phyloP scores from a whole-genome alignment of 1,140 invertebrate species.

The Pinna nobilis region DNA sequence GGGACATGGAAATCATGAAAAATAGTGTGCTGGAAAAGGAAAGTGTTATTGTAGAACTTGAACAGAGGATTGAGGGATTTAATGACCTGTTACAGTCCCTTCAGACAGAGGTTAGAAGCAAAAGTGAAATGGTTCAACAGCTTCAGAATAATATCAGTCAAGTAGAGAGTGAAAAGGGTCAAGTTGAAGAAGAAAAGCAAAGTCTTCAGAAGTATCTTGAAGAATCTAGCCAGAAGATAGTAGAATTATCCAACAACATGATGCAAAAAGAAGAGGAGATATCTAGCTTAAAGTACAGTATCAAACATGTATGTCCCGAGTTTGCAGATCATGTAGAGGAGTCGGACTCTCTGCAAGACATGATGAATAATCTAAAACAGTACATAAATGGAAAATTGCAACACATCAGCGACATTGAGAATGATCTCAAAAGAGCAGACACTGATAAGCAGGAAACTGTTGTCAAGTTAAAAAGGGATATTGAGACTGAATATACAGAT shows the following conservation, averaged over 20 bases:
- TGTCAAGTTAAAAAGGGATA: neutral
- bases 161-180: constrained; percentile 28
- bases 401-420: neutral
- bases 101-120: constrained; percentile 37
- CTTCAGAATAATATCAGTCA: constrained; percentile 21
- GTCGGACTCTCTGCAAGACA: neutral
- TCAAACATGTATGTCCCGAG: constrained; percentile 5
- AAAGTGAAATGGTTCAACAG: constrained; percentile 22
- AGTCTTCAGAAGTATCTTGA: constrained; percentile 32
- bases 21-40: neutral
- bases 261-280: constrained; percentile 21
- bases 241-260: constrained; percentile 26
- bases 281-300: constrained; percentile 18
- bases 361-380: neutral
- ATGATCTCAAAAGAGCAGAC: neutral
- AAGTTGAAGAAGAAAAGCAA: constrained; percentile 40
- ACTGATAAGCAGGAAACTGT: neutral
- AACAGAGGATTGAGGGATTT: constrained; percentile 16
- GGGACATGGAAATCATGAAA: neutral
- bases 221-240: constrained; percentile 17
- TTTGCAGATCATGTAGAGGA: neutral
- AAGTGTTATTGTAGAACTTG: constrained; percentile 8
- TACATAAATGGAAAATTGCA: neutral
- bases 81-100: constrained; percentile 40
- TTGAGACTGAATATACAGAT: neutral